These are phyloP conservation scores for Pipistrellus nathusii DNA, from an alignment of 2,797 vertebrate genomes.

Conservation along the genomic window DNA sequence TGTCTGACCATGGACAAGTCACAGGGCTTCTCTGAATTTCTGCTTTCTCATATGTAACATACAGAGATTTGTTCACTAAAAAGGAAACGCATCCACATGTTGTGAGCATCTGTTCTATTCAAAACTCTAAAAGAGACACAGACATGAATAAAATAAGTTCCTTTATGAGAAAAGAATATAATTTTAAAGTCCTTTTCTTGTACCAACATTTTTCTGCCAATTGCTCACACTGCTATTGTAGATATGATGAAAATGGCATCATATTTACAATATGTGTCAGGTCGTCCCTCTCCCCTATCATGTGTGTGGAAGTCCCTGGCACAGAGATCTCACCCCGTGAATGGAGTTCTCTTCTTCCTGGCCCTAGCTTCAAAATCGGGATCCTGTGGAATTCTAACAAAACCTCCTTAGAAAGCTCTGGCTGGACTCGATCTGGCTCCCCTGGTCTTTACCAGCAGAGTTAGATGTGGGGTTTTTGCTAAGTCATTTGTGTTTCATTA, in stretches of 20 bases:
- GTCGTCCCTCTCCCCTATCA: neutral
- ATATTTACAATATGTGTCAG: too few relatives aligned
- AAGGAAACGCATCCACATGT: neutral
- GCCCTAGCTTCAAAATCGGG: neutral
- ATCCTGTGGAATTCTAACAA: slow-evolving; percentile 36
- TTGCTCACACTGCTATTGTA: neutral
- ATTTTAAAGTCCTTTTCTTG: neutral
- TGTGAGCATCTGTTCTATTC: neutral
- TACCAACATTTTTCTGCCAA: neutral
- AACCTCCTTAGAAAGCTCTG: slow-evolving; percentile 29
- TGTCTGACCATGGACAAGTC: neutral
- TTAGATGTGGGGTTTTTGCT: slow-evolving; percentile 66
- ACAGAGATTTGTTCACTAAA: neutral
- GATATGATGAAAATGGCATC: neutral
- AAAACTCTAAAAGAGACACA: slow-evolving; percentile 24
- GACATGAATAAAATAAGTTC: neutral
- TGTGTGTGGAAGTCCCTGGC: neutral
- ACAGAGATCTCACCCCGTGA: neutral
- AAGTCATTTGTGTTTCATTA: slow-evolving; percentile 70
- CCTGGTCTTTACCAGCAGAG: neutral
- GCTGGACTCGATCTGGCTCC: neutral
- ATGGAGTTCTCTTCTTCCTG: neutral
- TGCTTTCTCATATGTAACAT: neutral
- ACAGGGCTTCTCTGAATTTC: neutral
- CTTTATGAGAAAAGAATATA: neutral